phyloP scores from a whole-genome alignment of 2,113 vertebrate genomes.

The Ovibos moschatus region DNA sequence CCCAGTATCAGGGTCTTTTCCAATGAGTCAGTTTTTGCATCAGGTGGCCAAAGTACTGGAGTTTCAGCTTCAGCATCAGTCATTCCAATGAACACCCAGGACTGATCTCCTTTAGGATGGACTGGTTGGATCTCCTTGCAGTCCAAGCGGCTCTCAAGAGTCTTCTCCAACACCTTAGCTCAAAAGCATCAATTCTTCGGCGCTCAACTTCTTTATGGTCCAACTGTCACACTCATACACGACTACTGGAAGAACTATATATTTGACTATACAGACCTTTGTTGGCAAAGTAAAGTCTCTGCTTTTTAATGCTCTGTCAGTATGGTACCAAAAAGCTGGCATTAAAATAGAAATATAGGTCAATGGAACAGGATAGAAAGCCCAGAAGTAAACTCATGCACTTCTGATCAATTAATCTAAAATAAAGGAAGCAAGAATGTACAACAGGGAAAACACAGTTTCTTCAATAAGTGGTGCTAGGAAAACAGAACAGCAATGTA shows the following conservation, averaged over 20 bases:
- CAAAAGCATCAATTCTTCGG: background rate
- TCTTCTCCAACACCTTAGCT: background rate
- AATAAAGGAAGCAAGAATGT: background rate
- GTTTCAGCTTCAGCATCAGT: background rate
- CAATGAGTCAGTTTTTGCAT: background rate
- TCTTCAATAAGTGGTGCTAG: background rate
- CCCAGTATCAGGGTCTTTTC: background rate
- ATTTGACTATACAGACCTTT: background rate
- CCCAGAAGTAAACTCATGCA: background rate
- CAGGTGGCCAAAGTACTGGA: background rate
- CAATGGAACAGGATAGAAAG: background rate
- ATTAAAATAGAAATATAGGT: background rate
- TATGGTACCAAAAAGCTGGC: background rate
- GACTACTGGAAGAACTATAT: background rate
- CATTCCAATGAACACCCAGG: background rate
- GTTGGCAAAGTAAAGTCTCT: background rate
- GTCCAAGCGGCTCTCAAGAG: background rate
- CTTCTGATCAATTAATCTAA: background rate
- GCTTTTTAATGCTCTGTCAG: background rate
- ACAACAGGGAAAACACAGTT: background rate
- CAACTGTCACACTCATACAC: background rate
- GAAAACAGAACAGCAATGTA: background rate
- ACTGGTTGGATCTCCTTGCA: background rate
- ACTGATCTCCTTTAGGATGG: background rate
- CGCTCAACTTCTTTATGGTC: rapidly evolving